Percentiles rank a stretch among this genome's conserved stretches.
Conservation (phyloP, 2,797 vertebrate species). For the Acanthurus lineatus region DNA sequence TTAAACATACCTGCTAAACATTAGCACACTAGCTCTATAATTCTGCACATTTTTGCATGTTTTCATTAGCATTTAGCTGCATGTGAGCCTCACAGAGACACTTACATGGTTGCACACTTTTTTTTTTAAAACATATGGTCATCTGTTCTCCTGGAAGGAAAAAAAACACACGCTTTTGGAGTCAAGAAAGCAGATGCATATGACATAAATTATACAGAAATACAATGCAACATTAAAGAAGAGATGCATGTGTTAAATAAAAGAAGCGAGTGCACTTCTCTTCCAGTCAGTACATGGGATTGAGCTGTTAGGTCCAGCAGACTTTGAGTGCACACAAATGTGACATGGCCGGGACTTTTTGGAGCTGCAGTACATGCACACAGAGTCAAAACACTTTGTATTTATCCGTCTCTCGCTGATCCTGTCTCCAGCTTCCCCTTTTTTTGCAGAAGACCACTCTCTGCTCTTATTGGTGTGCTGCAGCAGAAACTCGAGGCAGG, state of each 20-base stretch:
- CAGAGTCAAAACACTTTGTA: slow-evolving; percentile 28
- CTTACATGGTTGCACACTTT: not conserved
- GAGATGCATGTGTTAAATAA: slow-evolving; percentile 42
- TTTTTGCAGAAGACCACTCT: slow-evolving; percentile 30
- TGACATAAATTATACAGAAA: slow-evolving; percentile 23
- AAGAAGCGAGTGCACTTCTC: slow-evolving; percentile 19
- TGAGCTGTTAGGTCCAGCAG: not conserved
- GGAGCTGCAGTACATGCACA: slow-evolving; percentile 18
- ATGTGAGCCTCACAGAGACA: not conserved
- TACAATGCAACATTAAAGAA: slow-evolving; percentile 11
- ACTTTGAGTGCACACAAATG: slow-evolving; percentile 4
- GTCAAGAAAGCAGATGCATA: not conserved
- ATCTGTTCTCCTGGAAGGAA: not conserved
- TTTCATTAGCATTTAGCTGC: not conserved
- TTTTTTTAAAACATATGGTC: slow-evolving; percentile 14
- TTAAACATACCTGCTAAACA: not conserved
- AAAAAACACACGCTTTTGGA: not conserved
- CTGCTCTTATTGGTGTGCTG: slow-evolving; percentile 41
- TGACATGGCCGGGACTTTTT: slow-evolving; percentile 15
- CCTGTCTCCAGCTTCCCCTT: slow-evolving; percentile 15
- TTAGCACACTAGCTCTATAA: not conserved
- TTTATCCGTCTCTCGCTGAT: slow-evolving; percentile 23
- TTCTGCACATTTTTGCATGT: not conserved
- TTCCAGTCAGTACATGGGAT: slow-evolving; percentile 7
- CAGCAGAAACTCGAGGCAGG: slow-evolving; percentile 52